A percentile compares a stretch with the other conserved stretches of the same genome.
phyloP scores from a whole-genome alignment of 2,888 invertebrate species.

The Tuberolachnus salignus region DNA sequence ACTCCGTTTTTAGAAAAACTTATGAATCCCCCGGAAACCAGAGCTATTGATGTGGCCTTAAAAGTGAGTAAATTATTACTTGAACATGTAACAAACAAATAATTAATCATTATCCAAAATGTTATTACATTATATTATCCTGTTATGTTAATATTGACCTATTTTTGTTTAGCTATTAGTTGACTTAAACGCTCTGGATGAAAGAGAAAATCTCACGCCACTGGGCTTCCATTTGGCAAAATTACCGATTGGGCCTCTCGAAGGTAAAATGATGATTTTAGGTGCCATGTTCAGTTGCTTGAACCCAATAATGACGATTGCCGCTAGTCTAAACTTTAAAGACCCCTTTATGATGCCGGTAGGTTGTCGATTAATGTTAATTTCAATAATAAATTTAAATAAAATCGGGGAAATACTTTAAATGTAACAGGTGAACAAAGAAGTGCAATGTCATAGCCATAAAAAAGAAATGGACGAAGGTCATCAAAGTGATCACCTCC shows the following conservation, averaged over 20 bases:
- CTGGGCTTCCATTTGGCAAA: conserved; percentile 88
- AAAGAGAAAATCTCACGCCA: conserved; percentile 79
- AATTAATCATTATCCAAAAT: too few species aligned
- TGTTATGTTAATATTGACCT: background rate
- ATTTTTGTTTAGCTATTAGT: conserved; percentile 60
- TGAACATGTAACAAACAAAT: too few species aligned
- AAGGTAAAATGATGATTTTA: conserved; percentile 87
- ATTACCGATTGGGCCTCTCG: conserved; percentile 87
- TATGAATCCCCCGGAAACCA: conserved; percentile 76
- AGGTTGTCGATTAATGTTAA: too few species aligned
- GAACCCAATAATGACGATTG: conserved; percentile 86
- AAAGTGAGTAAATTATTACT: conserved; percentile 58
- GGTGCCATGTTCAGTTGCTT: conserved; percentile 86
- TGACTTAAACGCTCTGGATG: conserved; percentile 77
- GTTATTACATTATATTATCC: too few species aligned
- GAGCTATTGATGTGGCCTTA: conserved; percentile 73
- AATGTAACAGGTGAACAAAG: conserved; percentile 67
- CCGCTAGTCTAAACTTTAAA: conserved; percentile 84
- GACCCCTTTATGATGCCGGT: conserved; percentile 81
- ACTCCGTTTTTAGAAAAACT: conserved; percentile 72
- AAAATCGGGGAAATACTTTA: conserved; percentile 29
- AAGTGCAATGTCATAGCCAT: conserved; percentile 65
- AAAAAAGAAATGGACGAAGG: conserved; percentile 69
- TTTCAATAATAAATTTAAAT: conserved; percentile 6
- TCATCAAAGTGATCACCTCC: conserved; percentile 80